Evolutionary conservation across 2,888 invertebrate genomes (phyloP).

Genomic region (Corythucha ciliata): DNA sequence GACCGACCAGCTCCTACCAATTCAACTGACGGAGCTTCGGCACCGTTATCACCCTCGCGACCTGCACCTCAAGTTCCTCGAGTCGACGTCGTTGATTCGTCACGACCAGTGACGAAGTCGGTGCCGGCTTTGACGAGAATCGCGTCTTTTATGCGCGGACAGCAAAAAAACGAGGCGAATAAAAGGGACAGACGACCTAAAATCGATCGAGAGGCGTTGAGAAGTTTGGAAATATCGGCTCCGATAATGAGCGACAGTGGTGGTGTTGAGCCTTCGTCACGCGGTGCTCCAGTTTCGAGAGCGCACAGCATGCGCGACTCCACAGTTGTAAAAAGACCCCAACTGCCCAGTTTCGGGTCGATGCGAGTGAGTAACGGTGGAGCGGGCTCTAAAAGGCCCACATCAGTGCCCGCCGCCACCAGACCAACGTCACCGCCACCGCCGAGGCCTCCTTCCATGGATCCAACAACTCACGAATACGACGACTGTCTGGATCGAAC

Average conservation of each 20-base stretch:
- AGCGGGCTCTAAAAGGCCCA: constrained; percentile 52
- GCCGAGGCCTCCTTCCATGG: constrained; percentile 56
- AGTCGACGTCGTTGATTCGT: constrained; percentile 19
- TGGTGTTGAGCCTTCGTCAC: constrained; percentile 51
- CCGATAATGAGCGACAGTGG: constrained; percentile 67
- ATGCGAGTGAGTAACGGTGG: constrained; percentile 64
- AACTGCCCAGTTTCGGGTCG: constrained; percentile 68
- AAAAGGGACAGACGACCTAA: constrained; percentile 43
- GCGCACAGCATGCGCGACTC: constrained; percentile 73
- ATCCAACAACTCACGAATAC: constrained; percentile 52
- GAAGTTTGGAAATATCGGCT: constrained; percentile 70
- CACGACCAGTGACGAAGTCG: constrained; percentile 37
- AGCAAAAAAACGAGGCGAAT: constrained; percentile 27
- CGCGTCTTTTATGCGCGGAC: constrained; percentile 35
- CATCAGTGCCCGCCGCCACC: constrained; percentile 59
- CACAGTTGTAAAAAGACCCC: constrained; percentile 47
- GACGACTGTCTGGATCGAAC: constrained; percentile 67
- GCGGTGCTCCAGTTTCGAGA: constrained; percentile 55
- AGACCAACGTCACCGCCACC: constrained; percentile 50
- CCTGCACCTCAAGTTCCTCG: constrained; percentile 31
- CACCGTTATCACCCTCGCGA: constrained; percentile 20
- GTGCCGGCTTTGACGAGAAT: constrained; percentile 45
- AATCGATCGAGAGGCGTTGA: constrained; percentile 59
- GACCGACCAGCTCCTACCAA: constrained; percentile 1
- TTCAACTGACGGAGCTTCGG: constrained; percentile 10